A percentile compares a stretch with the other conserved stretches of the same genome.
Conservation (phyloP, 2,888 invertebrate genomes). For the Alentia gelatinosa region DNA sequence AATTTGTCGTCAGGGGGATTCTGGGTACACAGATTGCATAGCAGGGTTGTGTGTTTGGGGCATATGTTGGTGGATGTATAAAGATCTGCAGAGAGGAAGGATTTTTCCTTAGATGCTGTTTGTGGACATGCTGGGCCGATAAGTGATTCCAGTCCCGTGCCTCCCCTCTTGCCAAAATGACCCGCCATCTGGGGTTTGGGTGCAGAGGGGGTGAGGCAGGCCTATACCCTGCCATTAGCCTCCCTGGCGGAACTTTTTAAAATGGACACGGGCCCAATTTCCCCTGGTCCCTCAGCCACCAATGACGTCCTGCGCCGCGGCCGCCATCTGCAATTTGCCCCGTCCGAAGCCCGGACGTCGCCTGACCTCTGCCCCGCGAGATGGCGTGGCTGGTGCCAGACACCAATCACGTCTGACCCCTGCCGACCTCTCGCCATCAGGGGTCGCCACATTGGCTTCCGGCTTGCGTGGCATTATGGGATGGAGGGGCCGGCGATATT, state of each 20-base stretch:
- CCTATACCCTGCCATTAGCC: not conserved
- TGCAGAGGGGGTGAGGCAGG: not conserved
- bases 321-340: not conserved
- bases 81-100: too few species aligned
- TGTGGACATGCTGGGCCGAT: too few species aligned
- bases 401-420: constrained; percentile 53
- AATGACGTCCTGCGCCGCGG: not conserved
- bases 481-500: constrained; percentile 14
- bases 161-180: not conserved
- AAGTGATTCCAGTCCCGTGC: not conserved
- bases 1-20: too few species aligned
- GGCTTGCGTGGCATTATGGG: constrained; percentile 45
- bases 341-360: constrained; percentile 25
- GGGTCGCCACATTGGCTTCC: constrained; percentile 49
- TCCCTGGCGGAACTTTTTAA: not conserved
- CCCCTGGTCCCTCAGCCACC: not conserved
- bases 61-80: too few species aligned
- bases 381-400: constrained; percentile 50
- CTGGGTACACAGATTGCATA: too few species aligned
- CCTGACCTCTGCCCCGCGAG: constrained; percentile 40
- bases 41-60: too few species aligned
- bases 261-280: constrained; percentile 33
- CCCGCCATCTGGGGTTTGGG: not conserved
- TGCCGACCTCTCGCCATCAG: constrained; percentile 50
- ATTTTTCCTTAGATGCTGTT: too few species aligned